Base-by-base conservation (phyloP, 2,888 invertebrate species). In the Pyralis farinalis region DNA sequence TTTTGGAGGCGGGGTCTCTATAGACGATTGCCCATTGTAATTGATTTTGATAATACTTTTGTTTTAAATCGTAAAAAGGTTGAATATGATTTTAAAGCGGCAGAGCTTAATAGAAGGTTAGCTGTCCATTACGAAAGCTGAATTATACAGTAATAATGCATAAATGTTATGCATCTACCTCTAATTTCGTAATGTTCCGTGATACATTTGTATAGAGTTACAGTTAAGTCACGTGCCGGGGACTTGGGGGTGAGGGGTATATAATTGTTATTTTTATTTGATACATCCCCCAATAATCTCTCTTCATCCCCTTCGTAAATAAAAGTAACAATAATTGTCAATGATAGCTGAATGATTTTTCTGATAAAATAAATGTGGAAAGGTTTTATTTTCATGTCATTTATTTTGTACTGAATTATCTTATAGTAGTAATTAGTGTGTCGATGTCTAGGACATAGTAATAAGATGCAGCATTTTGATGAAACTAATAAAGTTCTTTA, bases 201-300 rank as follows among this genome's bases (percentile, higher is more conserved):
- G 32, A 40, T 44, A 46, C 44, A 39, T 49, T 52, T 49, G 46
- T 49, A 52, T 47, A 57, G 57, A 57, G 55, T n/a, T 50, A 55
- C 59, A 49, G 55, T 44, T 49, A 41, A 37, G 58, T 50, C 70
- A 66, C 67, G 67, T 66, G 70, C 34, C 44, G 38, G 46, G 47
- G 57, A 54, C 48, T n/a, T n/a, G n/a, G n/a, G n/a, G n/a, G n/a
- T n/a, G n/a, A 52, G 42, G 63, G 61, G 58, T 50, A 40, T 44
- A 54, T 58, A 58, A 63, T 59, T 55, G 61, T 63, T 55, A 58
- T 55, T 53, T 38, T 57, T 55, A 51, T 64, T 58, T 51, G 49
- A 58, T 47, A 49, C 46, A 28, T 32, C 30, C 41, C 44, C 43
- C 42, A 48, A 44, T 43, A 27, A 43, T 43, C 27, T 33, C 39